Conservation (phyloP, 1,140 invertebrate genomes). For the Tetramorium alpestre region DNA sequence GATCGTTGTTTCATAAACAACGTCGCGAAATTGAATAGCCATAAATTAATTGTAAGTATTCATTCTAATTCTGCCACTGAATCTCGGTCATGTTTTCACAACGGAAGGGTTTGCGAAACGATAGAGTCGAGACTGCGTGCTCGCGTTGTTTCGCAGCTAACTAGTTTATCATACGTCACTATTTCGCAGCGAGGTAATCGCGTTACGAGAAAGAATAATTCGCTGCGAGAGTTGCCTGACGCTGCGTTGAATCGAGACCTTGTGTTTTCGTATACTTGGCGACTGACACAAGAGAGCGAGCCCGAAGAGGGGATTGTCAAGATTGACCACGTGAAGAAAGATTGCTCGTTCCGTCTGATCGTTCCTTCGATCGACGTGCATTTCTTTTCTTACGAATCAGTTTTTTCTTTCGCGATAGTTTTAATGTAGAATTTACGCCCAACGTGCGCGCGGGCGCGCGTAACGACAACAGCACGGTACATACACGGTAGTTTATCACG, state of each 20-base stretch:
- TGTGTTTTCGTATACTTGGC: not conserved
- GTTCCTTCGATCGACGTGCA: not conserved
- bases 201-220: conserved; percentile 19
- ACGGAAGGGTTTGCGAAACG: not conserved
- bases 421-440: not conserved
- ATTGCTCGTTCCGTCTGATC: not conserved
- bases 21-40: not conserved
- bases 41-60: conserved; percentile 3
- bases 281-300: not conserved
- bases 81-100: conserved; percentile 32
- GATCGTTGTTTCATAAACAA: conserved; percentile 2
- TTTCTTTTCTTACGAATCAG: not conserved
- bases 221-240: not conserved
- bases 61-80: not conserved
- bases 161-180: conserved; percentile 13
- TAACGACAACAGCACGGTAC: not conserved
- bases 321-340: conserved; percentile 16
- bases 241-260: not conserved
- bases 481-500: conserved; percentile 32
- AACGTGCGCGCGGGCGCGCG: too few species aligned
- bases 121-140: not conserved
- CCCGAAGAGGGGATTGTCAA: not conserved
- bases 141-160: not conserved
- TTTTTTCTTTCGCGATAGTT: not conserved
- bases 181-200: conserved; percentile 24